A percentile compares a stretch with the other conserved stretches of the same genome.
Conservation (phyloP, 2,797 vertebrate genomes). For the Microcaecilia unicolor region DNA sequence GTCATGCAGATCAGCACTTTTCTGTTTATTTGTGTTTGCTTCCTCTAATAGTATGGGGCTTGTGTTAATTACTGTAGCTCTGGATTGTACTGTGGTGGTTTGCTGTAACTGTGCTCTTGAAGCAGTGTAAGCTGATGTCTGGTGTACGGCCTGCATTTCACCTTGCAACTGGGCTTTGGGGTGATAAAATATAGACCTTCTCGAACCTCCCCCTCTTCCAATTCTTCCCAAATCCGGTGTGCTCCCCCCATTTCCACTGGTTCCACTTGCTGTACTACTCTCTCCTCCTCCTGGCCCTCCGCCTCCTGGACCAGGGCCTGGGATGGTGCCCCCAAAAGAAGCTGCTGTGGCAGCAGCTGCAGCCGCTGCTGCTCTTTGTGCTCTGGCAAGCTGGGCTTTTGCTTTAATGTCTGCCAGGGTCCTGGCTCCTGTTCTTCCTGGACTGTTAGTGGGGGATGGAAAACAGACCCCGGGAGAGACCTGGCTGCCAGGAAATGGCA, state of each 20-base stretch:
- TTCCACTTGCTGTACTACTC: constrained; percentile 11
- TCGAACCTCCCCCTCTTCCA: constrained; percentile 56
- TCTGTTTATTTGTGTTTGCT: background rate
- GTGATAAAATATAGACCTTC: constrained; percentile 42
- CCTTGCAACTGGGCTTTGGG: constrained; percentile 18
- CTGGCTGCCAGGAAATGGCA: constrained; percentile 68
- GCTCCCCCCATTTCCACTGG: constrained; percentile 6
- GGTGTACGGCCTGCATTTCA: constrained; percentile 23
- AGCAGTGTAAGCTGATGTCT: constrained; percentile 44
- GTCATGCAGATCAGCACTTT: background rate
- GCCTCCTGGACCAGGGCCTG: constrained; percentile 65
- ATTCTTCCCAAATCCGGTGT: constrained; percentile 51
- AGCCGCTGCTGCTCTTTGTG: constrained; percentile 75
- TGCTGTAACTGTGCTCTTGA: constrained; percentile 66
- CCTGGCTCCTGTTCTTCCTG: constrained; percentile 80
- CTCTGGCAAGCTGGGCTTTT: constrained; percentile 84
- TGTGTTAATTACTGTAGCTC: constrained; percentile 18
- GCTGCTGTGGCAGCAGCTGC: constrained; percentile 54
- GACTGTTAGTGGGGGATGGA: constrained; percentile 63
- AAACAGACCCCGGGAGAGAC: constrained; percentile 75
- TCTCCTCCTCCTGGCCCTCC: constrained; percentile 20
- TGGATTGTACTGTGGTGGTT: constrained; percentile 31
- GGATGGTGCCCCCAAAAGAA: constrained; percentile 58
- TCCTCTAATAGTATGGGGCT: constrained; percentile 3
- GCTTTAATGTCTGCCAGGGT: constrained; percentile 97